A percentile compares a stretch with the other conserved stretches of the same genome.
These are phyloP conservation scores for Toxotes lorentzi DNA, from an alignment of 2,797 vertebrate genomes.

Conservation along the genomic window DNA sequence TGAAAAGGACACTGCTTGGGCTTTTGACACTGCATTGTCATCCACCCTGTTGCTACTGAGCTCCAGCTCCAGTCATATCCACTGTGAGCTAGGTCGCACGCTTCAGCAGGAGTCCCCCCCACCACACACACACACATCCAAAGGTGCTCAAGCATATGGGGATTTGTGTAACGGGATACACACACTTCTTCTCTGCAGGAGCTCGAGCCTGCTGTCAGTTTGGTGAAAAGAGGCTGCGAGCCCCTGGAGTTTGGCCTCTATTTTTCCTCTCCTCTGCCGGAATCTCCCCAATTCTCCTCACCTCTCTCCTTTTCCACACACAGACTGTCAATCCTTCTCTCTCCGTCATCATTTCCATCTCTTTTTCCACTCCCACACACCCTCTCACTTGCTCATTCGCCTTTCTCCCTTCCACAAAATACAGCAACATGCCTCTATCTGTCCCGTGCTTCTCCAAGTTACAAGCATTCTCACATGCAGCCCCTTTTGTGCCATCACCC, in stretches of 20 bases:
- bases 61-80: conserved; percentile 35
- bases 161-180: conserved; percentile 70
- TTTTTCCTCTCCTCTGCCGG: conserved; percentile 21
- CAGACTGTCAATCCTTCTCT: conserved; percentile 15
- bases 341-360: background rate
- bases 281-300: conserved; percentile 56
- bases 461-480: conserved; percentile 34
- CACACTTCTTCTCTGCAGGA: conserved; percentile 54
- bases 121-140: conserved; percentile 13
- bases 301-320: conserved; percentile 10
- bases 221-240: conserved; percentile 59
- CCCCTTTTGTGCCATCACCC: conserved; percentile 56
- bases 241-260: conserved; percentile 67
- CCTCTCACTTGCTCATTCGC: conserved; percentile 1
- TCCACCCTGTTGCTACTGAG: conserved; percentile 37
- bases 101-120: conserved; percentile 18
- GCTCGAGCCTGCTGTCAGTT: conserved; percentile 68
- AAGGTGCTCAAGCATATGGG: conserved; percentile 52
- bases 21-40: conserved; percentile 63
- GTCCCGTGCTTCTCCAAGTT: conserved; percentile 30
- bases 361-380: conserved; percentile 18
- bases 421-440: conserved; percentile 23
- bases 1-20: conserved; percentile 46
- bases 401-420: conserved; percentile 22
- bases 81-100: conserved; percentile 45